Conservation (phyloP, 2,797 vertebrate genomes). For the Catostomus latipinnis region DNA sequence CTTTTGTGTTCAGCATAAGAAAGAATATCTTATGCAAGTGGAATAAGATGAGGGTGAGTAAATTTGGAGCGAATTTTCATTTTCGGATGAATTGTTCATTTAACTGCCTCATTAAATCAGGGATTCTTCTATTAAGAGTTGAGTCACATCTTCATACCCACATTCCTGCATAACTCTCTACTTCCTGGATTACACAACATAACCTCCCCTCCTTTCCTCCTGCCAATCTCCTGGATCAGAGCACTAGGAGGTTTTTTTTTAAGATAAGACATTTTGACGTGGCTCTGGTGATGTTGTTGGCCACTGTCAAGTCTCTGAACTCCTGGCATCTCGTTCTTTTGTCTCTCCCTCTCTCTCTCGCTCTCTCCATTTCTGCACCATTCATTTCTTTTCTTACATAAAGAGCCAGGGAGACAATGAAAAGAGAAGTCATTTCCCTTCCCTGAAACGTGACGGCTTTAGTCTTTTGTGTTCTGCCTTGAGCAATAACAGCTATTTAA, state of each 20-base stretch:
- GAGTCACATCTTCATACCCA: neutral
- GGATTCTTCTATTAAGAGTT: neutral
- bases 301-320: conserved; percentile 62
- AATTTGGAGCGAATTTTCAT: too few species aligned
- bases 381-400: conserved; percentile 63
- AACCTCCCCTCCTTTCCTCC: conserved; percentile 39
- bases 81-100: too few species aligned
- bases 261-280: conserved; percentile 73
- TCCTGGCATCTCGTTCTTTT: conserved; percentile 58
- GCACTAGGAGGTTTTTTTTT: conserved; percentile 64
- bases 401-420: conserved; percentile 46
- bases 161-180: conserved; percentile 13
- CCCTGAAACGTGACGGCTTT: neutral
- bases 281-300: conserved; percentile 55
- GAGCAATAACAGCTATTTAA: conserved; percentile 32
- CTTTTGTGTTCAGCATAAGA: too few species aligned
- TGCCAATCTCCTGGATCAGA: conserved; percentile 49
- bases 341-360: conserved; percentile 50
- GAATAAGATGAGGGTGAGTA: too few species aligned
- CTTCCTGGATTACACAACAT: conserved; percentile 54
- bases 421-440: conserved; percentile 22
- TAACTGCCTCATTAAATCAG: too few species aligned
- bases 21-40: too few species aligned
- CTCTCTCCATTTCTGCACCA: conserved; percentile 41
- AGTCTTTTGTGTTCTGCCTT: conserved; percentile 36